phyloP scores from a whole-genome alignment of 1,140 invertebrate species.

The Drosophila bocqueti region DNA sequence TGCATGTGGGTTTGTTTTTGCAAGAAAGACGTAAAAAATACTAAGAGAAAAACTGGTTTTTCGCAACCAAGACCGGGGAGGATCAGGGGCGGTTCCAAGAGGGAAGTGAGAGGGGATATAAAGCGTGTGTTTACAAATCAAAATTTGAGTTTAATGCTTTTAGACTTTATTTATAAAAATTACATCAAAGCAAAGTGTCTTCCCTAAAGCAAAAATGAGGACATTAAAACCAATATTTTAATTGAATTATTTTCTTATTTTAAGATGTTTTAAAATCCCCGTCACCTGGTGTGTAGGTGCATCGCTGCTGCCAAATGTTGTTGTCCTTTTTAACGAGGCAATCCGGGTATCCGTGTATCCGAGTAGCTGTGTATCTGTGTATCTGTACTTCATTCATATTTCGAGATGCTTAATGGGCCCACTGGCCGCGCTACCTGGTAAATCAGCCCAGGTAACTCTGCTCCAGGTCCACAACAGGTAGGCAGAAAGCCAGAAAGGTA shows the following conservation, averaged over 20 bases:
- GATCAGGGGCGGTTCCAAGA: constrained; percentile 4
- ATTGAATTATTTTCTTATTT: neutral
- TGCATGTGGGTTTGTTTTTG: constrained; percentile 77
- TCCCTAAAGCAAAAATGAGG: too few species aligned
- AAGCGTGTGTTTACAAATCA: neutral
- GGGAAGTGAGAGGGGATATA: neutral
- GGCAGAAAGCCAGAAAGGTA: constrained; percentile 23
- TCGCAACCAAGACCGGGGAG: constrained; percentile 43
- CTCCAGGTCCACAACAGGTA: constrained; percentile 55
- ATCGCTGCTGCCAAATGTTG: constrained; percentile 14
- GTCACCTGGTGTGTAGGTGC: constrained; percentile 5
- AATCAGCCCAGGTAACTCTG: constrained; percentile 9
- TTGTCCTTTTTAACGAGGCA: constrained; percentile 62
- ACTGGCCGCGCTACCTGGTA: constrained; percentile 35
- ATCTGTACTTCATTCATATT: constrained; percentile 82
- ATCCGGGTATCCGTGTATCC: constrained; percentile 20
- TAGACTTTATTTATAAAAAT: neutral
- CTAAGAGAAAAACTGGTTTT: constrained; percentile 53
- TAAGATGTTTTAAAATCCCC: neutral
- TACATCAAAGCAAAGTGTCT: neutral
- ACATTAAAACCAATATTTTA: neutral
- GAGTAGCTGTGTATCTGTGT: constrained; percentile 20
- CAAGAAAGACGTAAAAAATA: constrained; percentile 70
- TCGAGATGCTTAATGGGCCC: constrained; percentile 76
- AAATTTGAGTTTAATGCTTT: neutral